These are phyloP conservation scores for Podarcis raffonei DNA, from an alignment of 2,113 vertebrate species.

Conservation along the genomic window DNA sequence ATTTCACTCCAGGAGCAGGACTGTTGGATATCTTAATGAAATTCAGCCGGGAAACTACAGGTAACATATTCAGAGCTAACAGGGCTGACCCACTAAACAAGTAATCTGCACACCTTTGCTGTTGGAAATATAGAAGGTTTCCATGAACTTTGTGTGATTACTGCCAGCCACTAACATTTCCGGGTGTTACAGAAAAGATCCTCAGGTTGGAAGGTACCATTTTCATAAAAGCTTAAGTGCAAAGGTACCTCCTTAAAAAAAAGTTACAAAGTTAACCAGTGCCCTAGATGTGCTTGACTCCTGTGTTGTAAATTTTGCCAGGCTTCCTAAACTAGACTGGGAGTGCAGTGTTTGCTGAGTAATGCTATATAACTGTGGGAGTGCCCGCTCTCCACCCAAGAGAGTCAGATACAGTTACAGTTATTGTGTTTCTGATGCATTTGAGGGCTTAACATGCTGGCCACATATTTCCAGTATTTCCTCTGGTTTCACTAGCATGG, in stretches of 20 bases:
- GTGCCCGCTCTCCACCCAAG: not conserved
- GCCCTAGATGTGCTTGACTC: not conserved
- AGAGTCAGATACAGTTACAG: not conserved
- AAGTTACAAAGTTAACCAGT: not conserved
- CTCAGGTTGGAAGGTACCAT: not conserved
- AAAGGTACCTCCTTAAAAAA: not conserved
- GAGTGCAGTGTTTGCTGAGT: not conserved
- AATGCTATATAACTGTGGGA: not conserved
- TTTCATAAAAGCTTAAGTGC: not conserved
- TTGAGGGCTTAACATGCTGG: not conserved
- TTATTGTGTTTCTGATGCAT: not conserved
- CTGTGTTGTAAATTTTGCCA: not conserved
- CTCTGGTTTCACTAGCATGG: not conserved
- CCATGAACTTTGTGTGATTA: not conserved
- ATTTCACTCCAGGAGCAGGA: not conserved
- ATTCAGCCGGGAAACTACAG: not conserved
- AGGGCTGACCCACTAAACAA: not conserved
- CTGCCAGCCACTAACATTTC: not conserved
- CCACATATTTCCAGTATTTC: not conserved
- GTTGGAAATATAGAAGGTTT: not conserved
- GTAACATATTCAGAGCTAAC: not conserved
- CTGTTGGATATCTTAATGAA: not conserved
- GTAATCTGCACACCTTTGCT: not conserved
- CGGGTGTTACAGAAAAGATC: not conserved
- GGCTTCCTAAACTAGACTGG: not conserved